phyloP scores from a whole-genome alignment of 2,888 invertebrate species.

The Pantelozetes paolii region DNA sequence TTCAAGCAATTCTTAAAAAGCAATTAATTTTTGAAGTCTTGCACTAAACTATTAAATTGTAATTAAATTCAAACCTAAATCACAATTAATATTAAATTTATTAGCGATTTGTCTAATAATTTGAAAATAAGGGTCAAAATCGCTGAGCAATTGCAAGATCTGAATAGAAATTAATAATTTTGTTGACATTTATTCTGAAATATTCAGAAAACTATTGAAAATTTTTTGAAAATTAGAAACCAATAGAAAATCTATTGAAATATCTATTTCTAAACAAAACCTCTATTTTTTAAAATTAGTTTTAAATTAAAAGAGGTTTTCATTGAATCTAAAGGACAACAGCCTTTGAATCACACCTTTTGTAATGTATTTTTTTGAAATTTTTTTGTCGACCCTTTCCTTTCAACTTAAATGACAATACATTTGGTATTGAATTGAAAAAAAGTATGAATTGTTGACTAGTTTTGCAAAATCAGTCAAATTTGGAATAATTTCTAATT shows the following conservation, averaged over 20 bases:
- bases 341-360: conserved; percentile 9
- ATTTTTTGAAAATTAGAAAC: not conserved
- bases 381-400: not conserved
- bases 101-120: not conserved
- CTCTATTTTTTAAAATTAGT: not conserved
- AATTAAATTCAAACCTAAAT: conserved; percentile 15
- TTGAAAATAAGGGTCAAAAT: not conserved
- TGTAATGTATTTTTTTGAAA: not conserved
- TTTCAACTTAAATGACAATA: not conserved
- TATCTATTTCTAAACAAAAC: not conserved
- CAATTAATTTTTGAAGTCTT: conserved; percentile 13
- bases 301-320: not conserved
- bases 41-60: not conserved
- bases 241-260: not conserved
- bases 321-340: conserved; percentile 14
- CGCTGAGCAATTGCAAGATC: not conserved
- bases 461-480: conserved; percentile 29
- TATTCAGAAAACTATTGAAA: not conserved
- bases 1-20: not conserved
- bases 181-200: not conserved
- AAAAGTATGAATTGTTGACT: not conserved
- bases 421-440: not conserved
- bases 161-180: not conserved
- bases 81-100: not conserved
- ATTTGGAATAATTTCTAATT: conserved; percentile 1